Evolutionary conservation across 2,797 vertebrate species (phyloP).

Genomic region (Scolopax rusticola): DNA sequence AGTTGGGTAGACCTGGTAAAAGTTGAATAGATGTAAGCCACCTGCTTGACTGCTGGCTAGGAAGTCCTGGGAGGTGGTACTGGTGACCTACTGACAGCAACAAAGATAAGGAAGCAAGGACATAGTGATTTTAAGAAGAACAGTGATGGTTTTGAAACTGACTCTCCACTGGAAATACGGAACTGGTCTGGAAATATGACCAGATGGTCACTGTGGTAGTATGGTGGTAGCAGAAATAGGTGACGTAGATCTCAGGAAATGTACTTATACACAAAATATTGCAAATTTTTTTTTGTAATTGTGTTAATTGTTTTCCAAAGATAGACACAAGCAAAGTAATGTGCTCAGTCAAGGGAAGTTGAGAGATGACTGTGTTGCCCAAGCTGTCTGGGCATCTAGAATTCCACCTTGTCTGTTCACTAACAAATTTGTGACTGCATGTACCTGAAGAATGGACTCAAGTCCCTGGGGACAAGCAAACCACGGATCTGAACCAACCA

Average conservation of each 20-base stretch:
- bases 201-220: not conserved
- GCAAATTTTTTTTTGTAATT: not conserved
- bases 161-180: not conserved
- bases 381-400: not conserved
- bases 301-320: not conserved
- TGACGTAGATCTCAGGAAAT: not conserved
- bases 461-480: not conserved
- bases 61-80: not conserved
- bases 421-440: not conserved
- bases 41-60: not conserved
- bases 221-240: not conserved
- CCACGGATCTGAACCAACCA: not conserved
- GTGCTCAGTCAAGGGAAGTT: not conserved
- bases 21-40: not conserved
- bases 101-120: not conserved
- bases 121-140: not conserved
- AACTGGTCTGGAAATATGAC: not conserved
- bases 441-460: not conserved
- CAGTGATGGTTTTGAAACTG: not conserved
- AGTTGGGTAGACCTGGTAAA: not conserved
- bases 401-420: not conserved
- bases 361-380: not conserved
- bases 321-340: not conserved
- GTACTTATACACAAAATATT: not conserved
- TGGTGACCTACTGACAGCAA: not conserved